Base-by-base conservation (phyloP, 2,888 invertebrate genomes). In the Lithophane semibrunnea region DNA sequence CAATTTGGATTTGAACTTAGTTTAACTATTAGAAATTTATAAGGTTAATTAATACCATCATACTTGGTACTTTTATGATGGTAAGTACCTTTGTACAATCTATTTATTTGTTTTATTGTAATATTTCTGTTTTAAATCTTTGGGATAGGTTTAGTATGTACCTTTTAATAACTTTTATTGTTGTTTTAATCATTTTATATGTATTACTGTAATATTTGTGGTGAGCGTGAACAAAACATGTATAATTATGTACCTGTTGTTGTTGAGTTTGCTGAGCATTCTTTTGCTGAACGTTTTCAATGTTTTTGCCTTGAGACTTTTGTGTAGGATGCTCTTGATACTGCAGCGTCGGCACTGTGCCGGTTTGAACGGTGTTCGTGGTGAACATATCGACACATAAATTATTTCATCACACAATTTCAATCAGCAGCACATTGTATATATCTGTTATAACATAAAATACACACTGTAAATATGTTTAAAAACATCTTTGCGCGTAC, bases 321-420 rank as follows among this genome's bases (percentile, higher is more conserved):
- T 97, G 97, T 81, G 95, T 94, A 77, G 97, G 96, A 91, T 98
- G 97, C 83, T 98, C 97, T 92, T 98, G 98, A 92, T 98, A 98
- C 92, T 98, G 98, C 83, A 98, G 97, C 72, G 97, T 97, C 87
- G 97, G 97, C 89, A 97, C 97, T 77, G 97, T 95, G 86, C 97
- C 97, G 93, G 97, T 95, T 92, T 97, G 97, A 85, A 97, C 97
- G 64, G 97, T 93, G 91, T 97, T 97, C 84, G 97, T 97, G 65
- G 97, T 97, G 90, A 97, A 97, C 97, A 97, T 97, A 79, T 86
- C 88, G 86, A 66, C 71, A 80, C 79, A 82, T 79, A n/a, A 83
- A 88, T 82, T 88, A 86, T 74, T 88, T 84, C 88, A 88, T 88
- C 77, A 83, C 86, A 84, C 82, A 75, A 86, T 81, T 83, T 72